Evolutionary conservation across 2,113 vertebrate species (phyloP).

Genomic region (Apteryx owenii): DNA sequence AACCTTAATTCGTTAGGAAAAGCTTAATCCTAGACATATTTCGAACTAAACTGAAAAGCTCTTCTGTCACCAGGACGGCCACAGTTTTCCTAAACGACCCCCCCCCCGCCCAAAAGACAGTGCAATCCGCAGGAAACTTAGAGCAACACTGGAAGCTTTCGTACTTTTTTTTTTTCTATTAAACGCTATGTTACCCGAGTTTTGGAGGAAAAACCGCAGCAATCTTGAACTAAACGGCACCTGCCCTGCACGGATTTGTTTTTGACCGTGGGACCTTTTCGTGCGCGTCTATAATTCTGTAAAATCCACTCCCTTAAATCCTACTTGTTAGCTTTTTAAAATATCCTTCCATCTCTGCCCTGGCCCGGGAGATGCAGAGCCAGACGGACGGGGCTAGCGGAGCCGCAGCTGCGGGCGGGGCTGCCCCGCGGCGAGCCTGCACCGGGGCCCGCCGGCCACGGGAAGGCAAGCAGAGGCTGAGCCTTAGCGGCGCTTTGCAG

Average conservation of each 20-base stretch:
- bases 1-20: neutral
- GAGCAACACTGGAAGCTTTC: neutral
- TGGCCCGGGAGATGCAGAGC: neutral
- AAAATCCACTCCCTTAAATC: neutral
- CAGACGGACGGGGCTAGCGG: neutral
- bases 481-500: neutral
- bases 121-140: neutral
- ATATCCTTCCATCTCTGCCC: neutral
- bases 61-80: neutral
- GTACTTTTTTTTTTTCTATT: neutral
- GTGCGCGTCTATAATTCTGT: too few species aligned
- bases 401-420: neutral
- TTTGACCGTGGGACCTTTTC: neutral
- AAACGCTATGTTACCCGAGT: neutral
- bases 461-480: neutral
- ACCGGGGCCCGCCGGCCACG: neutral
- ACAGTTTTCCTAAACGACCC: neutral
- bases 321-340: neutral
- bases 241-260: neutral
- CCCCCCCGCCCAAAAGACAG: fast-evolving
- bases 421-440: neutral
- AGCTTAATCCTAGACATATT: neutral
- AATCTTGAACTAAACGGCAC: neutral
- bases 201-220: neutral
- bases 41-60: neutral